phyloP scores from a whole-genome alignment of 2,888 invertebrate species.

The Melangyna quadrimaculata region DNA sequence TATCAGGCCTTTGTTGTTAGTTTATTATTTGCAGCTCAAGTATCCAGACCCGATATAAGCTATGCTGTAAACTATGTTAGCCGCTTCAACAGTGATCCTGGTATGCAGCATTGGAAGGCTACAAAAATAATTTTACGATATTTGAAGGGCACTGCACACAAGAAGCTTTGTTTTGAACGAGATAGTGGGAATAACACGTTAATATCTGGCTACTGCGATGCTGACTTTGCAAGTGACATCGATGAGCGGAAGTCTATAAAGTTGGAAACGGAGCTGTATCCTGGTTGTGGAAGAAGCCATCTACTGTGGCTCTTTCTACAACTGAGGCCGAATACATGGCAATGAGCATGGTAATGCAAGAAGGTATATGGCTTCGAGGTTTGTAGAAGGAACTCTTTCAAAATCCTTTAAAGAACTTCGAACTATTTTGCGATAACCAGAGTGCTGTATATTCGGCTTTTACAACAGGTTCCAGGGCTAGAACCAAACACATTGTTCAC shows the following conservation, averaged over 20 bases:
- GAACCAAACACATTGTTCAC: too few relatives aligned
- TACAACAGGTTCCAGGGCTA: too few relatives aligned
- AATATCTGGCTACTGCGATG: not conserved
- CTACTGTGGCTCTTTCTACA: too few relatives aligned
- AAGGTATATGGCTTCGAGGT: too few relatives aligned
- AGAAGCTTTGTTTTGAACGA: not conserved
- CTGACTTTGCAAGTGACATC: not conserved
- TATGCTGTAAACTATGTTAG: not conserved
- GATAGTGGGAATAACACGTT: not conserved
- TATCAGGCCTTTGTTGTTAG: too few relatives aligned
- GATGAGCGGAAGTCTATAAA: not conserved
- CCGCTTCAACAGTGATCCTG: not conserved
- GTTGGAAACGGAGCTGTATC: not conserved
- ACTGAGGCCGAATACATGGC: too few relatives aligned
- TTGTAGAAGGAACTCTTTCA: too few relatives aligned
- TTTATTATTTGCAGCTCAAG: too few relatives aligned
- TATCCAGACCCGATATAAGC: not conserved
- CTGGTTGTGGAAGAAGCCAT: not conserved
- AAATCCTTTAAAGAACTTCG: too few relatives aligned
- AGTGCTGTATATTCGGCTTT: too few relatives aligned
- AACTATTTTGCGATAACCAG: too few relatives aligned
- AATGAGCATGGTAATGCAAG: too few relatives aligned
- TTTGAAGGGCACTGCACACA: not conserved
- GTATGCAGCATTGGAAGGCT: not conserved
- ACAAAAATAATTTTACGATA: not conserved